Conservation (phyloP, 92 coral and sea anemone species). For the Porites divaricata region DNA sequence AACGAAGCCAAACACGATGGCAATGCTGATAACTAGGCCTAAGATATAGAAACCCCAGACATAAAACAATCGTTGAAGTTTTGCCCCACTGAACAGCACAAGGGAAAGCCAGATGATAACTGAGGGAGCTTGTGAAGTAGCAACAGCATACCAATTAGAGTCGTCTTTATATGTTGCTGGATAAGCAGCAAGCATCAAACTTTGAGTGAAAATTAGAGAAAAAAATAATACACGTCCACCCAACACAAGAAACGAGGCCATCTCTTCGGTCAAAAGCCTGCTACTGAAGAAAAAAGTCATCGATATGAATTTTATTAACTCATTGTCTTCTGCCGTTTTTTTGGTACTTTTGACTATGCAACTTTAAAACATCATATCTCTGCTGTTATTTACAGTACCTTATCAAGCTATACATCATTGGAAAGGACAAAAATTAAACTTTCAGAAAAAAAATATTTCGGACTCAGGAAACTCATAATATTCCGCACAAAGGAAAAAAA, state of each 20-base stretch:
- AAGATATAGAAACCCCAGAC: slow-evolving; percentile 13
- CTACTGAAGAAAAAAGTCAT: background rate
- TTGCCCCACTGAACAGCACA: background rate
- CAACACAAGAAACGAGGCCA: background rate
- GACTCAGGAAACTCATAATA: too few relatives aligned
- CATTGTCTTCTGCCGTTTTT: too few relatives aligned
- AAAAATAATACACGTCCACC: background rate
- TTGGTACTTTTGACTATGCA: too few relatives aligned
- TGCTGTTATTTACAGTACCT: too few relatives aligned
- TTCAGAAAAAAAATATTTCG: too few relatives aligned
- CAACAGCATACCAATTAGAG: background rate
- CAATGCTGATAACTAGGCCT: slow-evolving; percentile 18
- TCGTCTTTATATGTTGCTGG: background rate
- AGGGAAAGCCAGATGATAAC: background rate
- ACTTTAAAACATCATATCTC: too few relatives aligned
- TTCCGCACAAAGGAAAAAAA: too few relatives aligned
- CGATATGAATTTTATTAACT: background rate
- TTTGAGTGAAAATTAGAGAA: background rate
- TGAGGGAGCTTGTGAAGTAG: background rate
- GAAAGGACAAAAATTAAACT: too few relatives aligned
- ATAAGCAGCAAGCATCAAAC: slow-evolving; percentile 27
- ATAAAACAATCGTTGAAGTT: slow-evolving; percentile 22
- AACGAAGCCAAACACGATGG: background rate
- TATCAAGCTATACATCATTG: too few relatives aligned
- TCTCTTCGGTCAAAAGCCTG: background rate